Conservation (phyloP, 1,140 invertebrate species). For the Drosophila jambulina region DNA sequence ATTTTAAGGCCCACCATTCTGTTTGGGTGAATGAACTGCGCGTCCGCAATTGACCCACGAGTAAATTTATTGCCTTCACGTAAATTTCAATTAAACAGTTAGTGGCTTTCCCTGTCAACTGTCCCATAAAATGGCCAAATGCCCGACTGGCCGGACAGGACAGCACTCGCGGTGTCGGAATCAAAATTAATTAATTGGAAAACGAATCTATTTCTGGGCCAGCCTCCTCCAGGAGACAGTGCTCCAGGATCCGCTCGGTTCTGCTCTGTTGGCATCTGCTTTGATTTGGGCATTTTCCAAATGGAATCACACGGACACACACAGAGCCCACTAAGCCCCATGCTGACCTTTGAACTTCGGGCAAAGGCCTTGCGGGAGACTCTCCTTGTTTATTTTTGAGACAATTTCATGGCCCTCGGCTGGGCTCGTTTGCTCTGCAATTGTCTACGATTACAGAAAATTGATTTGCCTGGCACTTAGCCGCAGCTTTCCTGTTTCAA, state of each 20-base stretch:
- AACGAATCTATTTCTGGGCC: conserved; percentile 60
- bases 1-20: conserved; percentile 26
- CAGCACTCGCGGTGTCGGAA: conserved; percentile 45
- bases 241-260: not conserved
- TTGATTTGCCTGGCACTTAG: conserved; percentile 62
- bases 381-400: conserved; percentile 49
- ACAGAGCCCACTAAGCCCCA: conserved; percentile 16
- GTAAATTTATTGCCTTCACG: conserved; percentile 48
- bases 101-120: conserved; percentile 70
- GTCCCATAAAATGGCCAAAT: conserved; percentile 58
- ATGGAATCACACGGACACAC: conserved; percentile 36
- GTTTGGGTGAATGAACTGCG: conserved; percentile 24
- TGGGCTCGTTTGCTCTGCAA: conserved; percentile 19
- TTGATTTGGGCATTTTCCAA: conserved; percentile 51
- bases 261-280: conserved; percentile 20
- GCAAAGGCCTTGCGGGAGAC: conserved; percentile 20
- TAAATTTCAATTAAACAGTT: conserved; percentile 78
- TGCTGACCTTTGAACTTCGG: conserved; percentile 45
- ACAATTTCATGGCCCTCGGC: conserved; percentile 29
- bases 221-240: conserved; percentile 10
- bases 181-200: conserved; percentile 81
- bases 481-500: conserved; percentile 54
- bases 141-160: conserved; percentile 12
- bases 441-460: conserved; percentile 62
- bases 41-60: conserved; percentile 25